These are phyloP conservation scores for Buceros bicornis DNA, from an alignment of 2,797 vertebrate species.

Conservation along the genomic window DNA sequence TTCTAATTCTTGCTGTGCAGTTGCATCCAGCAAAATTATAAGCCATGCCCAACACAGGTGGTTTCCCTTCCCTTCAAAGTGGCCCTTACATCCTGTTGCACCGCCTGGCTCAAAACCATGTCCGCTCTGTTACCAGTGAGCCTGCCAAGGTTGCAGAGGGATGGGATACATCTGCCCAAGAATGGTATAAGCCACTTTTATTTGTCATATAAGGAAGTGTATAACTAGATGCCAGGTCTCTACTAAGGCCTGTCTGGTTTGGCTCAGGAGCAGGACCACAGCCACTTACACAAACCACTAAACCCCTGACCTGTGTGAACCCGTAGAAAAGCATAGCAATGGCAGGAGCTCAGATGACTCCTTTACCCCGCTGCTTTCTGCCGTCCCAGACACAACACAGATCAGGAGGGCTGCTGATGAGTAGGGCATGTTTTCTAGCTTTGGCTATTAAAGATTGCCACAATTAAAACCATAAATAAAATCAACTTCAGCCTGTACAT, in stretches of 20 bases:
- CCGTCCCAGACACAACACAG: background rate
- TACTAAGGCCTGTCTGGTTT: constrained; percentile 10
- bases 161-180: background rate
- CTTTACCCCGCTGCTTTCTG: background rate
- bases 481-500: background rate
- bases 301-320: constrained; percentile 5
- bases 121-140: background rate
- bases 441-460: background rate
- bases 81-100: background rate
- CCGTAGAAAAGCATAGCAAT: background rate
- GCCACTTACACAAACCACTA: constrained; percentile 47
- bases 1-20: background rate
- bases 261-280: constrained; percentile 36
- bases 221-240: constrained; percentile 12
- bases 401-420: background rate
- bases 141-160: background rate
- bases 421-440: background rate
- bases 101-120: background rate
- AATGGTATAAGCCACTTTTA: constrained; percentile 1
- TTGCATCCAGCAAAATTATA: background rate
- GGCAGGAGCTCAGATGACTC: background rate
- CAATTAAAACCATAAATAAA: background rate
- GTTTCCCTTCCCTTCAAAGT: background rate
- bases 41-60: background rate
- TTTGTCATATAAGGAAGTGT: constrained; percentile 17